Conservation (phyloP, 2,113 vertebrate genomes). For the Beaufortia kweichowensis region DNA sequence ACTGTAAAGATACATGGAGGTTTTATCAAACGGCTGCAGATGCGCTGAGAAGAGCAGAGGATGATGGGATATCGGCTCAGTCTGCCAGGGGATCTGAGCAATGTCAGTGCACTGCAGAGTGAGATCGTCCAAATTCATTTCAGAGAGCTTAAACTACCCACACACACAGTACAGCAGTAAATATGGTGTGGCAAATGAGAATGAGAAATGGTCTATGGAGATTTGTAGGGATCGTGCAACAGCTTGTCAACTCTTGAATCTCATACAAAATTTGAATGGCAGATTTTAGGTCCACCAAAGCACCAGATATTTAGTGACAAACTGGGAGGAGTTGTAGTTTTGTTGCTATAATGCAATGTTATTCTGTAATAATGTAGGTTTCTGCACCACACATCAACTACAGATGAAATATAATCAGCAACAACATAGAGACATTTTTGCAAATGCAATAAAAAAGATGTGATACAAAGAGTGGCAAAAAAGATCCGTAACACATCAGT, state of each 20-base stretch:
- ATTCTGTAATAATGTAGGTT: too few relatives aligned
- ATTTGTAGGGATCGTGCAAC: conserved; percentile 19
- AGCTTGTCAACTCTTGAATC: conserved; percentile 31
- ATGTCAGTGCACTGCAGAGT: conserved; percentile 32
- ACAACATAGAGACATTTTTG: too few relatives aligned
- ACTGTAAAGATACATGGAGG: conserved; percentile 49
- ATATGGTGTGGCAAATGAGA: conserved; percentile 32
- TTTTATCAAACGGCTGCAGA: conserved; percentile 53
- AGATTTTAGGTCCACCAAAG: not conserved
- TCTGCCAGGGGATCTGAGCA: conserved; percentile 28
- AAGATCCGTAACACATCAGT: not conserved
- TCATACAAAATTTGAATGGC: not conserved
- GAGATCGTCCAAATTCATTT: conserved; percentile 37
- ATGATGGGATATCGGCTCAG: conserved; percentile 31
- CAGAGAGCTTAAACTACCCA: conserved; percentile 36
- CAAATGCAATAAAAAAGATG: too few relatives aligned
- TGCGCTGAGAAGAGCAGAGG: conserved; percentile 40
- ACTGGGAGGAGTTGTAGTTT: too few relatives aligned
- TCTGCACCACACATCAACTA: too few relatives aligned
- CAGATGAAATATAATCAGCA: too few relatives aligned
- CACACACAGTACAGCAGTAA: conserved; percentile 26
- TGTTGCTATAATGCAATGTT: too few relatives aligned
- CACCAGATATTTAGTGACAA: not conserved
- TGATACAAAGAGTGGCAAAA: too few relatives aligned
- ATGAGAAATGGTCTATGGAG: conserved; percentile 38